Base-by-base conservation (phyloP, 2,888 invertebrate genomes). In the Epinotia ramella region DNA sequence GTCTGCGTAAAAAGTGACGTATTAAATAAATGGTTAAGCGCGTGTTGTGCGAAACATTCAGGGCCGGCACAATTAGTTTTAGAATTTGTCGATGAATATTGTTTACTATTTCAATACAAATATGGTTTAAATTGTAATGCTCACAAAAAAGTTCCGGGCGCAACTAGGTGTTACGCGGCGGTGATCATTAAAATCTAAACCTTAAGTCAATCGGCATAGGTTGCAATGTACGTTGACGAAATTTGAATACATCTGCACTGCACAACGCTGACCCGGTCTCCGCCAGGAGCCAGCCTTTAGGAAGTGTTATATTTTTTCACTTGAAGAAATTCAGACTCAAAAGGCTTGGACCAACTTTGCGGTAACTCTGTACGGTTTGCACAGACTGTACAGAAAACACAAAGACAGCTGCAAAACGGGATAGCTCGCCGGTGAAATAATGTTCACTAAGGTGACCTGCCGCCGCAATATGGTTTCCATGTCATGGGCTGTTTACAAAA, bases 1-100 rank as follows among this genome's bases (percentile, higher is more conserved):
- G 70, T 83, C 82, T 83, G 85, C 88, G 87, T 88, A 86, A 84
- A 84, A 85, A 86, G 85, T 86, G 85, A 87, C 83, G 83, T 85
- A 84, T 86, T 84, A 84, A 72, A 77, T 78, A 80, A 80, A 46
- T 62, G 40, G 70, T 46, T 46, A 66, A 63, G 70, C 76, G 77
- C 66, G 79, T 40, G 63, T 18, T 18, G 24, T 33, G 12, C 33
- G 7, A 18, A 67, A 16, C 49, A n/a, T 28, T 18, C 4, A 62
- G 60, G 60, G 12, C 49, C 59, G n/a, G 16, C 49, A 53, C n/a
- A 44, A 40, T 9, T 40, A 0, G 40, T 40, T 40, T 40, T 9
- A 40, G 40, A 40, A 40, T 40, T 7, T 40, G 7, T 33, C 33
- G 7, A 33, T 44, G 9, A 44, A 46, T 13, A 46, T 13, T 46